These are phyloP conservation scores for Nyctibius bracteatus DNA, from an alignment of 2,113 vertebrate genomes.

Conservation along the genomic window DNA sequence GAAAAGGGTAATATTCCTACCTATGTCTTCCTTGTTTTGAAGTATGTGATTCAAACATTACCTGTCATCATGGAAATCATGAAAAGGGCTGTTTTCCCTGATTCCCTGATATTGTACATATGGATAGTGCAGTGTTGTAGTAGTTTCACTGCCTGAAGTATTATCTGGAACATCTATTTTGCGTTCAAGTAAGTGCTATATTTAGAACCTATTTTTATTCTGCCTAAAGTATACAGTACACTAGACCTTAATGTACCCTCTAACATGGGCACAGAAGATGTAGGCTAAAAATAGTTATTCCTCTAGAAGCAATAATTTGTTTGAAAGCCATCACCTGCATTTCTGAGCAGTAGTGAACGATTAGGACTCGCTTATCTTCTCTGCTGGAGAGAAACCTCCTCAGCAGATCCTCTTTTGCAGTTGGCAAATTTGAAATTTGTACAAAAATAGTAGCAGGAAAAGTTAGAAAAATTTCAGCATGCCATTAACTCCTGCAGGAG, in stretches of 20 bases:
- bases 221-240: conserved; percentile 20
- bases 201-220: conserved; percentile 60
- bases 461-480: background rate
- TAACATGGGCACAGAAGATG: conserved; percentile 35
- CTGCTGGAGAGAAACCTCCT: background rate
- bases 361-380: background rate
- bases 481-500: background rate
- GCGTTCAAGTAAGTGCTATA: conserved; percentile 35
- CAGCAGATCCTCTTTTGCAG: conserved; percentile 21
- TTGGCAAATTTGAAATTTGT: conserved; percentile 9
- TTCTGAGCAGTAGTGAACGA: conserved; percentile 8
- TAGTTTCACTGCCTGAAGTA: background rate
- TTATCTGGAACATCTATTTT: conserved; percentile 32
- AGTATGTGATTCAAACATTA: background rate
- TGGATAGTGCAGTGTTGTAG: background rate
- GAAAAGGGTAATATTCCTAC: background rate
- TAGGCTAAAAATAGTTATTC: conserved; percentile 52
- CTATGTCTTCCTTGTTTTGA: background rate
- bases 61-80: background rate
- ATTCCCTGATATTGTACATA: background rate
- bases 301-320: conserved; percentile 33
- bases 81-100: background rate
- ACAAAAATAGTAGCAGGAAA: background rate
- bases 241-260: conserved; percentile 61
- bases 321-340: conserved; percentile 43